Conservation (phyloP, 1,140 invertebrate species). For the Diuraphis noxia region DNA sequence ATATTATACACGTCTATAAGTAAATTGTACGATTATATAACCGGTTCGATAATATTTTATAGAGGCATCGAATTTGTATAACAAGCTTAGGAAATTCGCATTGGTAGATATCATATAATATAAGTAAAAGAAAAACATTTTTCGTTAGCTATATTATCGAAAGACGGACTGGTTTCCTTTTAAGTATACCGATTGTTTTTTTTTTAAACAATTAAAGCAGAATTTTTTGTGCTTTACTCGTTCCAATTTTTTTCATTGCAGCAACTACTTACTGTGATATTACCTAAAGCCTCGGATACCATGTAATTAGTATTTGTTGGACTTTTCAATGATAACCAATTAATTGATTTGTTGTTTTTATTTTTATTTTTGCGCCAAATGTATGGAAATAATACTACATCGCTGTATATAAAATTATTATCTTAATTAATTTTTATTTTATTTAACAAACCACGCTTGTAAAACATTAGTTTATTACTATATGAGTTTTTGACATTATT, state of each 20-base stretch:
- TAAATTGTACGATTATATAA: conserved; percentile 31
- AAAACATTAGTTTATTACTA: neutral
- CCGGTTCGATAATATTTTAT: conserved; percentile 34
- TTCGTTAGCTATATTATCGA: conserved; percentile 19
- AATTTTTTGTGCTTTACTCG: conserved; percentile 40
- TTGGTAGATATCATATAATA: neutral
- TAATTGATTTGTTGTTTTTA: neutral
- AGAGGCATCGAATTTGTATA: conserved; percentile 31
- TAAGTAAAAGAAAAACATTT: conserved; percentile 8
- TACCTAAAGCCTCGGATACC: neutral
- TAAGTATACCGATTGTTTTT: conserved; percentile 38
- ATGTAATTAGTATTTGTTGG: conserved; percentile 25
- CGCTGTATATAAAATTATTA: neutral
- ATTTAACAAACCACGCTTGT: neutral
- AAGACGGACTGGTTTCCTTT: conserved; percentile 28
- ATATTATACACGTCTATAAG: neutral
- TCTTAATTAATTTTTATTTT: neutral
- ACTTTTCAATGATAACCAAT: neutral
- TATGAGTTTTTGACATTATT: neutral
- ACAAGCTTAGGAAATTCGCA: conserved; percentile 27
- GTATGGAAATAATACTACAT: neutral
- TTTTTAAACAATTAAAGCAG: conserved; percentile 37
- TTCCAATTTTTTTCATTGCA: neutral
- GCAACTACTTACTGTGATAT: neutral
- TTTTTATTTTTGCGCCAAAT: neutral